Evolutionary conservation across 2,888 invertebrate genomes (phyloP).

Genomic region (Hybos culiciformis): DNA sequence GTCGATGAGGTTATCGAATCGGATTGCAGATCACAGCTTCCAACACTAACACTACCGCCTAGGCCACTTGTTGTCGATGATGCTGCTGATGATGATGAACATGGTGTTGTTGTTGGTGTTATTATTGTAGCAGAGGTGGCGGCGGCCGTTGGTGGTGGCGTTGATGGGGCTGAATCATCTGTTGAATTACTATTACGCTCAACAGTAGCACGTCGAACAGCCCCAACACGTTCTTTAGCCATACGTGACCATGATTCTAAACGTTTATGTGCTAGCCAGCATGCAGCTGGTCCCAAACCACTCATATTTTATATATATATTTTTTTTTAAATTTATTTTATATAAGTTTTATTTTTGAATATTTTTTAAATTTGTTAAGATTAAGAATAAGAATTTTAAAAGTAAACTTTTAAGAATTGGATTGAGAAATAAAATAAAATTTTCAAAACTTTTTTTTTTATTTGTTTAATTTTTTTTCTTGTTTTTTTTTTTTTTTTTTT

Average conservation of each 20-base stretch:
- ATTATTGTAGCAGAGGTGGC: conserved; percentile 16
- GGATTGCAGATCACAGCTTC: conserved; percentile 32
- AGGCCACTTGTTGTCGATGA: conserved; percentile 33
- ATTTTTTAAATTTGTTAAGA: neutral
- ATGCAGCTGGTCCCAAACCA: conserved; percentile 58
- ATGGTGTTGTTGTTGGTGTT: conserved; percentile 23
- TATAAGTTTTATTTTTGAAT: neutral
- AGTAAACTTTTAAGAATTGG: neutral
- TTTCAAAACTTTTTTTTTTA: neutral
- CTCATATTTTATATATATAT: conserved; percentile 36
- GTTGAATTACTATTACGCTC: conserved; percentile 28
- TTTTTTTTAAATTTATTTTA: neutral
- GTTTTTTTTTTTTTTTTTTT: neutral
- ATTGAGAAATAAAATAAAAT: neutral
- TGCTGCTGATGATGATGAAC: conserved; percentile 32
- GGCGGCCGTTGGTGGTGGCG: conserved; percentile 15
- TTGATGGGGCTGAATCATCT: conserved; percentile 16
- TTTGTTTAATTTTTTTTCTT: neutral
- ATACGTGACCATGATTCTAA: conserved; percentile 64
- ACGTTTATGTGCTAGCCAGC: conserved; percentile 64
- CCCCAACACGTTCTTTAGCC: conserved; percentile 48
- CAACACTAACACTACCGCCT: conserved; percentile 29
- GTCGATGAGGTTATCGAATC: conserved; percentile 23
- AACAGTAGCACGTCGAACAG: conserved; percentile 32
- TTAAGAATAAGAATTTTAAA: neutral